Evolutionary conservation across 2,888 invertebrate species (phyloP).

Genomic region (Drosophila mettleri): DNA sequence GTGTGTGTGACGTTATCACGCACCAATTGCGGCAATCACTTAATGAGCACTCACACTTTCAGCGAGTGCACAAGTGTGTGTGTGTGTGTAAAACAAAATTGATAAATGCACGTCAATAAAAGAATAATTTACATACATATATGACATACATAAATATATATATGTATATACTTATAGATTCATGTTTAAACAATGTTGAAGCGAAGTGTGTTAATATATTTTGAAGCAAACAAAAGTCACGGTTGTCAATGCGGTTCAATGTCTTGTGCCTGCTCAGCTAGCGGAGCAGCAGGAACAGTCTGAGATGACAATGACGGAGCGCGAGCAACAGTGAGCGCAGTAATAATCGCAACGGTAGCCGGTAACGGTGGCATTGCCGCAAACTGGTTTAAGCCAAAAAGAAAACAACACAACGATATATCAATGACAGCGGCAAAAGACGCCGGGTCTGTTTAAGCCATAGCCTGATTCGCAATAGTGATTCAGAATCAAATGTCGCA

Average conservation of each 20-base stretch:
- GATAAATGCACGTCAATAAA: constrained; percentile 66
- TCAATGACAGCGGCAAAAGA: constrained; percentile 44
- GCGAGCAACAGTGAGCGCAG: constrained; percentile 21
- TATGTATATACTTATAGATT: constrained; percentile 24
- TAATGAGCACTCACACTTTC: constrained; percentile 54
- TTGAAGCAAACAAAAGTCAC: constrained; percentile 69
- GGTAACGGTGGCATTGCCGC: constrained; percentile 65
- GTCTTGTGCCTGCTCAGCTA: constrained; percentile 46
- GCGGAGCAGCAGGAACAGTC: constrained; percentile 20
- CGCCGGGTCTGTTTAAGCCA: constrained; percentile 52
- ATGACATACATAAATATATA: constrained; percentile 5
- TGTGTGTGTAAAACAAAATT: constrained; percentile 59
- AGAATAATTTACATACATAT: constrained; percentile 8
- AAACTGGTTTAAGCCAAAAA: constrained; percentile 63
- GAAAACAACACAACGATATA: constrained; percentile 28
- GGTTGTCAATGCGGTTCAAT: constrained; percentile 73
- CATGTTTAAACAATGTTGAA: constrained; percentile 19
- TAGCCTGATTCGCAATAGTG: constrained; percentile 41
- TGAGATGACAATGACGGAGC: constrained; percentile 32
- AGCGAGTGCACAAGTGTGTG: constrained; percentile 22
- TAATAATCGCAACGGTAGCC: constrained; percentile 59
- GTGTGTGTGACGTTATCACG: constrained; percentile 63
- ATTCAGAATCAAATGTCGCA: constrained; percentile 37
- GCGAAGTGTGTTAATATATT: constrained; percentile 60
- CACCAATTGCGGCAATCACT: constrained; percentile 67